Evolutionary conservation across 2,113 vertebrate species (phyloP).

Genomic region (Cyrtonyx montezumae): DNA sequence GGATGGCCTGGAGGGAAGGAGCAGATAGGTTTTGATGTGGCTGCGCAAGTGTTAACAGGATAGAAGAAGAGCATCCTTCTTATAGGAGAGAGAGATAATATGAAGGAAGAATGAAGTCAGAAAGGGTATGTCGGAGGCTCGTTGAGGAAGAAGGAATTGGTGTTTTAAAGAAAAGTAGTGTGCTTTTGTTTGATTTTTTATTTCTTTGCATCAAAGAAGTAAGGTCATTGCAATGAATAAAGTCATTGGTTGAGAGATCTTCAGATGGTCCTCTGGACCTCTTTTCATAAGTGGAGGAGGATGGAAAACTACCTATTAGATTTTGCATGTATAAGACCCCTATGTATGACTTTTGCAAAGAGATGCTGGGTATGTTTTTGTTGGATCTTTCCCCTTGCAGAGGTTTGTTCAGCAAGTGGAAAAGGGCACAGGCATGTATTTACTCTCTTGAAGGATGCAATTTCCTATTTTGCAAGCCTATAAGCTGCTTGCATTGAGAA

Average conservation of each 20-base stretch:
- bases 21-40: not conserved
- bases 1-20: not conserved
- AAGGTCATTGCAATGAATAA: not conserved
- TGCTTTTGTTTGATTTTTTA: not conserved
- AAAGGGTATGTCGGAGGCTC: not conserved
- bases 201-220: not conserved
- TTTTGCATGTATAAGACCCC: not conserved
- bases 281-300: not conserved
- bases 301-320: not conserved
- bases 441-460: not conserved
- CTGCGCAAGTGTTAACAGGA: not conserved
- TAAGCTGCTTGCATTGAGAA: not conserved
- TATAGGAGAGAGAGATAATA: not conserved
- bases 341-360: not conserved
- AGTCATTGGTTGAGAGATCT: not conserved
- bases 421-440: rapidly evolving
- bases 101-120: not conserved
- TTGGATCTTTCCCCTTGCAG: not conserved
- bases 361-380: not conserved
- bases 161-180: not conserved
- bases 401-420: not conserved
- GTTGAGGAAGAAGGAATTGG: not conserved
- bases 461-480: not conserved
- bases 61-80: not conserved
- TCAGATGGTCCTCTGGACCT: not conserved